phyloP scores from a whole-genome alignment of 2,888 invertebrate species.

The Troides aeacus region DNA sequence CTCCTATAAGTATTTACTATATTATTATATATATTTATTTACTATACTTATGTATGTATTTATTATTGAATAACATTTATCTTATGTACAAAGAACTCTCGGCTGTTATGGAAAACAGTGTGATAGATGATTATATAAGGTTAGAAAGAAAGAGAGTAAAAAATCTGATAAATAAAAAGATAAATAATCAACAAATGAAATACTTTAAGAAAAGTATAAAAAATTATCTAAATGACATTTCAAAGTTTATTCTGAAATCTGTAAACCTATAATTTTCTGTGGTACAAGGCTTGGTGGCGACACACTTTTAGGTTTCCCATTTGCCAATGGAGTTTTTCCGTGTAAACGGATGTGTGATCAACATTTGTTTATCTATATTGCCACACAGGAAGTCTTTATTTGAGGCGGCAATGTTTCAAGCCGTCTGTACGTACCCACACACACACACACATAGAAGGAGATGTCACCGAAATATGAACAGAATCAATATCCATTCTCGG shows the following conservation, averaged over 20 bases:
- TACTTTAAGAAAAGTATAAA: background rate
- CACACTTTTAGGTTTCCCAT: constrained; percentile 22
- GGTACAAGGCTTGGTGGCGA: background rate
- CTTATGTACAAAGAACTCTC: too few relatives aligned
- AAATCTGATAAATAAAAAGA: too few relatives aligned
- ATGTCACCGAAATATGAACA: constrained; percentile 57
- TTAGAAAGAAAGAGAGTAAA: too few relatives aligned
- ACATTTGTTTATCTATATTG: constrained; percentile 35
- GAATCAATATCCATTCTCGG: constrained; percentile 58
- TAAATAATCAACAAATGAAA: background rate
- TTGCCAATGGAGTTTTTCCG: constrained; percentile 28
- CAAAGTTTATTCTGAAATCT: background rate
- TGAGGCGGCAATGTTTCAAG: constrained; percentile 58
- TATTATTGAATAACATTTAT: too few relatives aligned
- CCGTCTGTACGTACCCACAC: constrained; percentile 45
- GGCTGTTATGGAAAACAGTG: too few relatives aligned
- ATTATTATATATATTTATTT: too few relatives aligned
- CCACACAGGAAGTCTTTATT: constrained; percentile 67
- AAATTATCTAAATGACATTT: too few relatives aligned
- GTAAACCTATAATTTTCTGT: background rate
- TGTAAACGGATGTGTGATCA: constrained; percentile 38
- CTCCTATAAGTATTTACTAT: too few relatives aligned
- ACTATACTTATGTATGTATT: too few relatives aligned
- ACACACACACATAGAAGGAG: constrained; percentile 48
- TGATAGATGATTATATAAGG: too few relatives aligned